These are phyloP conservation scores for Hippoglossus hippoglossus DNA, from an alignment of 2,797 vertebrate species.

Conservation along the genomic window DNA sequence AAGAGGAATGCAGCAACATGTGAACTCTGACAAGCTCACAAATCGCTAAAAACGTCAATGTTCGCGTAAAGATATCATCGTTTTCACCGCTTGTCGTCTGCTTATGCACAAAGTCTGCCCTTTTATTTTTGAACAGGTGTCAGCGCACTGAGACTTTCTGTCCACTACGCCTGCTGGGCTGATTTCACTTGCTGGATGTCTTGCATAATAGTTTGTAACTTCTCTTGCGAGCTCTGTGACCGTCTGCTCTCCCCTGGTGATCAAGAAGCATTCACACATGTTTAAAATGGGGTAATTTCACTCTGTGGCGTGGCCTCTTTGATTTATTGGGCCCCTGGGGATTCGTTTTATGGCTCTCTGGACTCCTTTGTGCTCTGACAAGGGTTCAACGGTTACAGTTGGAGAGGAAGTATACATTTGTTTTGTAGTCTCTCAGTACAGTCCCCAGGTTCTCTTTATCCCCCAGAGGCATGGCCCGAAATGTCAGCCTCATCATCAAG, in stretches of 20 bases:
- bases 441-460: slow-evolving; percentile 40
- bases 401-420: slow-evolving; percentile 61
- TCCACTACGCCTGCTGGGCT: slow-evolving; percentile 39
- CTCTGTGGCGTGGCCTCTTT: slow-evolving; percentile 50
- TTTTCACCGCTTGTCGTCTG: neutral
- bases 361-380: slow-evolving; percentile 71
- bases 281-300: slow-evolving; percentile 69
- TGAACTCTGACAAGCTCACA: neutral
- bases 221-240: slow-evolving; percentile 55
- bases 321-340: slow-evolving; percentile 67
- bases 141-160: slow-evolving; percentile 19
- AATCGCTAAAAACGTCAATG: neutral
- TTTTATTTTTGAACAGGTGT: slow-evolving; percentile 7
- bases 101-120: slow-evolving; percentile 5
- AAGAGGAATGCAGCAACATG: neutral
- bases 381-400: slow-evolving; percentile 62
- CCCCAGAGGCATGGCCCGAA: slow-evolving; percentile 59
- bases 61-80: slow-evolving; percentile 4
- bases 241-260: slow-evolving; percentile 72
- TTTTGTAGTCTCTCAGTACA: slow-evolving; percentile 53
- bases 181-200: slow-evolving; percentile 52
- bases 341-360: slow-evolving; percentile 68
- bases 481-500: slow-evolving; percentile 70
- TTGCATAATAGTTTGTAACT: slow-evolving; percentile 54
- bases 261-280: slow-evolving; percentile 68